Conservation (phyloP, 1,140 invertebrate genomes). For the Bombus confusus region DNA sequence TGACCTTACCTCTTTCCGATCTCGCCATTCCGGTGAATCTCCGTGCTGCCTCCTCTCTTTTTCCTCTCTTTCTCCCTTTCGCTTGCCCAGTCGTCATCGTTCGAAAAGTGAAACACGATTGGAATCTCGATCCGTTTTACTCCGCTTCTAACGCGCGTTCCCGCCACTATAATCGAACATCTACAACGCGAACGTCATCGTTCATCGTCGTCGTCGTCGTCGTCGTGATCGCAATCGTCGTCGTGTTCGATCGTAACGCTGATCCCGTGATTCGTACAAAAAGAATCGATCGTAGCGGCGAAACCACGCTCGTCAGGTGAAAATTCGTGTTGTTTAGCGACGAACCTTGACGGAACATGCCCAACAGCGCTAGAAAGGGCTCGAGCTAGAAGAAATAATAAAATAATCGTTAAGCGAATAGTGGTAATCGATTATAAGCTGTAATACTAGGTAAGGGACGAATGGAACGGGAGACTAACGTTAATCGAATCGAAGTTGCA, state of each 20-base stretch:
- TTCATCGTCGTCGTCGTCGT: background rate
- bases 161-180: background rate
- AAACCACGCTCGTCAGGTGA: background rate
- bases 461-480: background rate
- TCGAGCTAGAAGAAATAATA: conserved; percentile 12
- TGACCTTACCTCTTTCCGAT: conserved; percentile 50
- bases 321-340: background rate
- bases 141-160: background rate
- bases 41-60: background rate
- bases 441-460: conserved; percentile 44
- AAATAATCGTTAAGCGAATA: conserved; percentile 41
- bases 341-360: background rate
- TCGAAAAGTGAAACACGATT: conserved; percentile 22
- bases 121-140: conserved; percentile 2
- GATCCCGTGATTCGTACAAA: background rate
- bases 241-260: background rate
- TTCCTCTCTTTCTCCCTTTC: conserved; percentile 1
- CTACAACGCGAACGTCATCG: background rate
- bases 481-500: background rate
- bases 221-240: background rate
- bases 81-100: conserved; percentile 24
- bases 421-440: conserved; percentile 52
- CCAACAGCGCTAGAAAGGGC: background rate
- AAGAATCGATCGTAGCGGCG: background rate
- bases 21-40: conserved; percentile 38